Evolutionary conservation across 2,113 vertebrate genomes (phyloP).

Genomic region (Syngnathus floridae): DNA sequence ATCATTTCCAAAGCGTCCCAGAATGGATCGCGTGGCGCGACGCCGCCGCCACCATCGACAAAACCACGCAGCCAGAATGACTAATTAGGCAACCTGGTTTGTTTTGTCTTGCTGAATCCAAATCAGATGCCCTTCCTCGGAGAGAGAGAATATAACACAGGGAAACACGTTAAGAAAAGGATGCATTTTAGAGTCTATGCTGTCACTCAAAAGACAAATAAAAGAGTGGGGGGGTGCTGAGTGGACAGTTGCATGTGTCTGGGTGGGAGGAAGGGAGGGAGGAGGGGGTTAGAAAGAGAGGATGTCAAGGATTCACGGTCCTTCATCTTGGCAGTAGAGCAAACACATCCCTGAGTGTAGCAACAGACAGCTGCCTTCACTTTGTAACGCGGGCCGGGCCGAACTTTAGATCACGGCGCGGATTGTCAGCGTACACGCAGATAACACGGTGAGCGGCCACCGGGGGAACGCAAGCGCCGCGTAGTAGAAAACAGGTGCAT

Average conservation of each 20-base stretch:
- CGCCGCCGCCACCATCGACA: not conserved
- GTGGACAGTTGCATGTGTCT: constrained; percentile 94
- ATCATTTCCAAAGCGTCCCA: not conserved
- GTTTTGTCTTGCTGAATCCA: not conserved
- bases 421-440: constrained; percentile 82
- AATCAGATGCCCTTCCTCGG: not conserved
- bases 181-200: constrained; percentile 78
- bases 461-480: constrained; percentile 59
- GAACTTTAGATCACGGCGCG: constrained; percentile 97
- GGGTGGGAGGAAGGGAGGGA: constrained; percentile 77
- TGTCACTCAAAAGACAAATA: constrained; percentile 89
- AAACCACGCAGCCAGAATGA: not conserved
- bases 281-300: constrained; percentile 72
- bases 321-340: constrained; percentile 99
- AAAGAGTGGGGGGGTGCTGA: constrained; percentile 70
- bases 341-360: constrained; percentile 97
- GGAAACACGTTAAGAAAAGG: not conserved
- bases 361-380: constrained; percentile 99
- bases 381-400: constrained; percentile 85
- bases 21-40: not conserved
- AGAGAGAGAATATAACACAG: not conserved
- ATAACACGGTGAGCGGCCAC: constrained; percentile 97
- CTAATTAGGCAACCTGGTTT: constrained; percentile 1
- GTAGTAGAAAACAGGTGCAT: constrained; percentile 47
- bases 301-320: constrained; percentile 98